Percentiles rank a stretch among this genome's conserved stretches.
These are phyloP conservation scores for Spinibarbus caldwelli DNA, from an alignment of 2,797 vertebrate species.

Conservation along the genomic window DNA sequence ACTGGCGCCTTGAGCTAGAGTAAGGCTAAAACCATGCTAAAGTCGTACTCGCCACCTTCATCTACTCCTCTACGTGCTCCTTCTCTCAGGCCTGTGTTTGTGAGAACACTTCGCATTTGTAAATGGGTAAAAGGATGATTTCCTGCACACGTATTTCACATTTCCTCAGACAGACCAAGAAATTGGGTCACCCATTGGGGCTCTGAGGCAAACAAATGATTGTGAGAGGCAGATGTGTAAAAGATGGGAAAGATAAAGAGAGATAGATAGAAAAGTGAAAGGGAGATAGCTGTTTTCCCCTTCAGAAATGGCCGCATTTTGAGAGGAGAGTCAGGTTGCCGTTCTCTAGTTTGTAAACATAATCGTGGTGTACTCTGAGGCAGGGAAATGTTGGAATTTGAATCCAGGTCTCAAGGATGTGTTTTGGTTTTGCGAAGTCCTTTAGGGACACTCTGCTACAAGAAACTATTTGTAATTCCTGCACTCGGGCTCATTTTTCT, in stretches of 20 bases:
- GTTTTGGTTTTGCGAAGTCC: slow-evolving; percentile 47
- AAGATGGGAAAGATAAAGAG: slow-evolving; percentile 3
- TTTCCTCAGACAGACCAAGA: slow-evolving; percentile 43
- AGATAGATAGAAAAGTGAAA: slow-evolving; percentile 2
- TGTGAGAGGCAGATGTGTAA: slow-evolving; percentile 8
- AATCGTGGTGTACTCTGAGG: slow-evolving; percentile 5
- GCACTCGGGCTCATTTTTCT: slow-evolving; percentile 45
- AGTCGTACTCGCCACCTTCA: neutral
- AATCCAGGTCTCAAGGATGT: slow-evolving; percentile 43
- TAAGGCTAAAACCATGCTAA: neutral
- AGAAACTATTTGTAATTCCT: slow-evolving; percentile 51
- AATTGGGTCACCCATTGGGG: slow-evolving; percentile 57
- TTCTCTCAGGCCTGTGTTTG: slow-evolving; percentile 10
- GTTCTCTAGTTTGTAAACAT: slow-evolving; percentile 10
- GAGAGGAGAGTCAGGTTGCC: neutral
- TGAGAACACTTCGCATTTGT: slow-evolving; percentile 6
- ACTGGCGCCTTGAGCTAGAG: slow-evolving; percentile 1
- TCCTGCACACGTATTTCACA: slow-evolving; percentile 23
- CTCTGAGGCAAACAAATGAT: slow-evolving; percentile 43
- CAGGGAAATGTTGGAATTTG: slow-evolving; percentile 22
- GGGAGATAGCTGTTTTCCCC: neutral
- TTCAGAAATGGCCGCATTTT: slow-evolving; percentile 5
- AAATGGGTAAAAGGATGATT: slow-evolving; percentile 34
- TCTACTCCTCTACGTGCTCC: neutral
- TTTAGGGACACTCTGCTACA: slow-evolving; percentile 42